Evolutionary conservation across 2,113 vertebrate species (phyloP).

Genomic region (Acanthisitta chloris): DNA sequence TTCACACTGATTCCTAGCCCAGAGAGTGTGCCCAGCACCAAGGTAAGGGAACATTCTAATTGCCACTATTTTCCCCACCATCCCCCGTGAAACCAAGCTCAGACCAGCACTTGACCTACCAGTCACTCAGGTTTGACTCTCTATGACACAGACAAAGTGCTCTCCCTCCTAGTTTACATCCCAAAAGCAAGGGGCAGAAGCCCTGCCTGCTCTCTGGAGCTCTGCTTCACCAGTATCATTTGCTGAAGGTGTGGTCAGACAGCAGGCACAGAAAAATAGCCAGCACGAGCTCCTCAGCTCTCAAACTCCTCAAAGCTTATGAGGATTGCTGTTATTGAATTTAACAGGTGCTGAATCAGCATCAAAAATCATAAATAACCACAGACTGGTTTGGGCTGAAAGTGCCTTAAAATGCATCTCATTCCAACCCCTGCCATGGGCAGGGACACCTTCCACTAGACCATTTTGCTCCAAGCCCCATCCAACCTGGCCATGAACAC

Average conservation of each 20-base stretch:
- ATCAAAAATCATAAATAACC: not conserved
- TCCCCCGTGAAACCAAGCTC: not conserved
- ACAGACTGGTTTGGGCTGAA: not conserved
- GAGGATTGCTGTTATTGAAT: not conserved
- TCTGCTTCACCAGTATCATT: not conserved
- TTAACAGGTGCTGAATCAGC: not conserved
- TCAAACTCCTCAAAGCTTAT: not conserved
- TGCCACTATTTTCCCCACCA: not conserved
- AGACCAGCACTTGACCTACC: not conserved
- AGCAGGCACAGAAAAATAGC: not conserved
- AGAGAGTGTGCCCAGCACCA: not conserved
- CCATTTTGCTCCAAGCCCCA: fast-evolving
- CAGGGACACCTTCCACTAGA: not conserved
- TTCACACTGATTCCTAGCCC: not conserved
- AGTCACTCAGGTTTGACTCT: not conserved
- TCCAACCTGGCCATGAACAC: not conserved
- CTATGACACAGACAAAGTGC: not conserved
- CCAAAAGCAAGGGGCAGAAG: not conserved
- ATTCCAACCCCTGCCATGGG: not conserved
- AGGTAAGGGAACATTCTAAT: not conserved
- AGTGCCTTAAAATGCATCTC: not conserved
- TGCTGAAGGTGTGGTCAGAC: not conserved
- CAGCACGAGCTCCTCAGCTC: fast-evolving
- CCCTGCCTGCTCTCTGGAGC: not conserved
- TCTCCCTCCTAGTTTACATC: not conserved